Evolutionary conservation across 2,888 invertebrate species (phyloP), one percentile per base, ranked within the genome.

Genomic region (Clepsis dumicolana): DNA sequence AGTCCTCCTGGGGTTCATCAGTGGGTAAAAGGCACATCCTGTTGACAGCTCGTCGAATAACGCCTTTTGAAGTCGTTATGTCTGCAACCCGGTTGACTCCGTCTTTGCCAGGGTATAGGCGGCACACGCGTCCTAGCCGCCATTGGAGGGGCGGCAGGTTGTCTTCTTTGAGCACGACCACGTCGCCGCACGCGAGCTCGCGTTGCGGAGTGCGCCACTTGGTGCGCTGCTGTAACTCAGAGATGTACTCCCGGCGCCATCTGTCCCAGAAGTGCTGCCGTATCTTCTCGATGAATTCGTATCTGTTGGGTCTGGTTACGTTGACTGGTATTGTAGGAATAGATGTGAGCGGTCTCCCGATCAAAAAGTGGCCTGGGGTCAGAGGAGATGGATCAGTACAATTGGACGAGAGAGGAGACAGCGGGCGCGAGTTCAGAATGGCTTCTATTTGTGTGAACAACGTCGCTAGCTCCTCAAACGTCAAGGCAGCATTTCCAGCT

Each of bases 361-460:
- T 54, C 10, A 54, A 16, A 54, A 54, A 54, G 16, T 54, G 32
- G 8, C 54, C 54, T 29, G 54, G 54, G 7, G 32, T 54, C 27
- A 54, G 54, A 14, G 54, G 54, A 32, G 54, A 29, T 0, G 53
- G 25, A 53, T 53, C 25, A 25, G 53, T n/a, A n/a, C n/a, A 10
- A 53, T 25, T 25, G 53, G 53, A 24, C 53, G 53, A 24, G 53
- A 53, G 27, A 29, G 29, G 29, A 29, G 29, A 4, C n/a, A n/a
- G n/a, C n/a, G n/a, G n/a, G n/a, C n/a, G n/a, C n/a, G n/a, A n/a
- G n/a, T n/a, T n/a, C n/a, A n/a, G n/a, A n/a, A n/a, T n/a, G n/a
- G n/a, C n/a, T n/a, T n/a, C n/a, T n/a, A n/a, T n/a, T n/a, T n/a
- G n/a, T n/a, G n/a, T n/a, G n/a, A n/a, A n/a, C n/a, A n/a, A n/a